These are phyloP conservation scores for Rhynchophorus ferrugineus DNA, from an alignment of 1,140 invertebrate genomes.

Conservation along the genomic window DNA sequence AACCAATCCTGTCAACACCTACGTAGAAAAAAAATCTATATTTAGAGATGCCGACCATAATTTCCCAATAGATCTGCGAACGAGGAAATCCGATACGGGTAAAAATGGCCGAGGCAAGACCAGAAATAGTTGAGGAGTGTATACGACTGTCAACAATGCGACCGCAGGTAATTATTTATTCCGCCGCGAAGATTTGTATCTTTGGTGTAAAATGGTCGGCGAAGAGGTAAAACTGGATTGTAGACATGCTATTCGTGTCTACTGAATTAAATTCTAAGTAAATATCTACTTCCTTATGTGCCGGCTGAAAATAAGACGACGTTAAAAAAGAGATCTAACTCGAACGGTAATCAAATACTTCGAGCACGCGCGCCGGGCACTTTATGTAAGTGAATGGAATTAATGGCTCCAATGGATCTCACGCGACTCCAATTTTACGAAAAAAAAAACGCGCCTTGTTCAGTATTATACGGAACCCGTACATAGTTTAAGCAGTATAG, in stretches of 20 bases:
- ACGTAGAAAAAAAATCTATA: too few relatives aligned
- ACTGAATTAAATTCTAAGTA: constrained; percentile 24
- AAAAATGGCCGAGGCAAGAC: not conserved
- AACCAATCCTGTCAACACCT: too few relatives aligned
- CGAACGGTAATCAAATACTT: constrained; percentile 20
- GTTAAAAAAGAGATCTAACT: not conserved
- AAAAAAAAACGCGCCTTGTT: too few relatives aligned
- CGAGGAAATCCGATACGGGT: not conserved
- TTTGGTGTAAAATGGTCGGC: constrained; percentile 23
- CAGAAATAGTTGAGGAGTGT: constrained; percentile 22
- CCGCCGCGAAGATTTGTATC: constrained; percentile 21
- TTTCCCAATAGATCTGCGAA: not conserved
- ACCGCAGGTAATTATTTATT: constrained; percentile 23
- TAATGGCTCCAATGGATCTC: not conserved
- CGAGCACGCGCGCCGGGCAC: constrained; percentile 17
- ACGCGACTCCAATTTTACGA: not conserved
- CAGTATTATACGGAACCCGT: too few relatives aligned
- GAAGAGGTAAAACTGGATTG: constrained; percentile 24
- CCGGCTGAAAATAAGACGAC: constrained; percentile 8
- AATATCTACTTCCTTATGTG: constrained; percentile 25
- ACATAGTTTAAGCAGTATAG: too few relatives aligned
- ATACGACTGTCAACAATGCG: constrained; percentile 20
- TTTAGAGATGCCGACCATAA: not conserved
- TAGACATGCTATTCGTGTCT: constrained; percentile 24
- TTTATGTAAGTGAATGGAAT: constrained; percentile 15